A percentile compares a stretch with the other conserved stretches of the same genome.
phyloP scores from a whole-genome alignment of 2,797 vertebrate genomes.

The Borostomias antarcticus region DNA sequence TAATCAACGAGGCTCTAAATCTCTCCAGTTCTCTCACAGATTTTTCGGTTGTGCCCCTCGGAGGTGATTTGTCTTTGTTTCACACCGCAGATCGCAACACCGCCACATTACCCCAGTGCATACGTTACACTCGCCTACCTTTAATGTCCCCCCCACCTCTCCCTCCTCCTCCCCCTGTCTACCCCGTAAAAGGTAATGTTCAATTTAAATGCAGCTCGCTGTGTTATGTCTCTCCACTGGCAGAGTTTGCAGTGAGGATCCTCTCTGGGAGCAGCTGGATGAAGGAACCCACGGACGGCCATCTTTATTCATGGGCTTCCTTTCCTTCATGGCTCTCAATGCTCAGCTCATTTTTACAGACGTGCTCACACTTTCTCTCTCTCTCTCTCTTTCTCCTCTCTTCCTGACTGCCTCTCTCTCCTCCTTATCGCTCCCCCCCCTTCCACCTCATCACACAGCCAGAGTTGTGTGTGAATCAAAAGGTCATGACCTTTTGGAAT shows the following conservation, averaged over 20 bases:
- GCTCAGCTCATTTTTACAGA: background rate
- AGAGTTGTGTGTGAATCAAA: constrained; percentile 36
- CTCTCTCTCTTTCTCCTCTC: background rate
- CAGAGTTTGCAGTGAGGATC: constrained; percentile 20
- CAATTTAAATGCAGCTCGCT: constrained; percentile 42
- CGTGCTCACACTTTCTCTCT: background rate
- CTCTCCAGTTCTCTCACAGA: constrained; percentile 20
- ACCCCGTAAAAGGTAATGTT: constrained; percentile 43
- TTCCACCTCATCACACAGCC: background rate
- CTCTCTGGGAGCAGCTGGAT: constrained; percentile 10
- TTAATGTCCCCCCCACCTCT: constrained; percentile 21
- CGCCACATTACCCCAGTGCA: constrained; percentile 21
- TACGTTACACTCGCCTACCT: constrained; percentile 25
- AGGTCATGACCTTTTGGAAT: constrained; percentile 49
- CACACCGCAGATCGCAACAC: background rate
- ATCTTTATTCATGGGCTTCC: background rate
- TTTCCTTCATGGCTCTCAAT: background rate
- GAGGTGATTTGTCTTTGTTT: constrained; percentile 10
- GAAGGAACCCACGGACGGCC: background rate
- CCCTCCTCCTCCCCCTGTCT: constrained; percentile 20
- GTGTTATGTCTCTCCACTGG: constrained; percentile 37
- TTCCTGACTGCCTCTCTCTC: background rate
- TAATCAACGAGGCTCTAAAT: constrained; percentile 28
- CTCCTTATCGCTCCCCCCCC: background rate
- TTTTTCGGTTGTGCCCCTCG: background rate